A percentile compares a stretch with the other conserved stretches of the same genome.
These are phyloP conservation scores for Melanogrammus aeglefinus DNA, from an alignment of 2,797 vertebrate species.

Conservation along the genomic window DNA sequence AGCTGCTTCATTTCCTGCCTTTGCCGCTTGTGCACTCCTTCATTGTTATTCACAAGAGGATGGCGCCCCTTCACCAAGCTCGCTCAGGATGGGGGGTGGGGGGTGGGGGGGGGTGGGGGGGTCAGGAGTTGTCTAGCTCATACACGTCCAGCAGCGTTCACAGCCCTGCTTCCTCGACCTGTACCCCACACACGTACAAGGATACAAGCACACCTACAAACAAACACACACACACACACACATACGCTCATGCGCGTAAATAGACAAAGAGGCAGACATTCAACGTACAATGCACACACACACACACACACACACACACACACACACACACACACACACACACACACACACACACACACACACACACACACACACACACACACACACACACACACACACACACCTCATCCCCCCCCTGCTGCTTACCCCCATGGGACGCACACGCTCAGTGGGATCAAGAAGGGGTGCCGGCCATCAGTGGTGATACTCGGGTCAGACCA, in stretches of 20 bases:
- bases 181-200: background rate
- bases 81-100: conserved; percentile 35
- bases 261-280: background rate
- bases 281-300: background rate
- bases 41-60: conserved; percentile 4
- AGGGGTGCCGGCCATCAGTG: conserved; percentile 42
- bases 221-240: background rate
- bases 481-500: conserved; percentile 16
- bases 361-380: conserved; percentile 1
- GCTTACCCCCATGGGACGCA: conserved; percentile 50
- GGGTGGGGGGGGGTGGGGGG: conserved; percentile 51
- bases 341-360: background rate
- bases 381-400: no score
- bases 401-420: conserved; percentile 39
- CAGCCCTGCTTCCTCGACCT: conserved; percentile 30
- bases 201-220: background rate
- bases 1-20: conserved; percentile 1
- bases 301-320: background rate
- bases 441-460: conserved; percentile 37
- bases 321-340: background rate
- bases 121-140: conserved; percentile 64
- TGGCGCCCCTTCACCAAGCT: conserved; percentile 26
- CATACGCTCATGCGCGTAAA: background rate
- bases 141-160: conserved; percentile 49
- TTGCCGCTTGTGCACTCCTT: background rate